Percentiles rank a stretch among this genome's conserved stretches.
These are phyloP conservation scores for Meteorus colon DNA, from an alignment of 2,888 invertebrate species.

Conservation along the genomic window DNA sequence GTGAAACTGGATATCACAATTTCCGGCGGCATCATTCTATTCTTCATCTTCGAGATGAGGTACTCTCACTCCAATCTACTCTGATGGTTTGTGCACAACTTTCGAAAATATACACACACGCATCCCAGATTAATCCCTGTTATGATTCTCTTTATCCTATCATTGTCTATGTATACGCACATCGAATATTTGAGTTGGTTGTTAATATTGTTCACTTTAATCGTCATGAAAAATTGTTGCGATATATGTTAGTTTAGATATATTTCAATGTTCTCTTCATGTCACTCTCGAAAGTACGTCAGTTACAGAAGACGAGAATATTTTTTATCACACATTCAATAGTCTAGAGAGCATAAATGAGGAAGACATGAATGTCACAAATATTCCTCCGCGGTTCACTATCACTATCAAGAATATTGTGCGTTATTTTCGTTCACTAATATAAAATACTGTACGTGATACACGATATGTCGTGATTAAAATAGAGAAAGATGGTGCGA, in stretches of 20 bases:
- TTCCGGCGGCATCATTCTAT: slow-evolving; percentile 27
- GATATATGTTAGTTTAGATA: neutral
- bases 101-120: slow-evolving; percentile 2
- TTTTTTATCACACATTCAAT: neutral
- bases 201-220: neutral
- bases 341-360: neutral
- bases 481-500: slow-evolving; percentile 27
- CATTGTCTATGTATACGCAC: neutral
- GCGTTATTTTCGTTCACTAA: neutral
- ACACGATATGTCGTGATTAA: neutral
- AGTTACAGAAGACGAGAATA: neutral
- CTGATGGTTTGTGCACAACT: neutral
- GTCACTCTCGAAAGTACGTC: neutral
- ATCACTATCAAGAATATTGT: neutral
- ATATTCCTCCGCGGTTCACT: neutral
- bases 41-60: neutral
- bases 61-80: neutral
- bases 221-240: neutral
- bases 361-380: neutral
- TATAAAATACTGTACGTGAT: neutral
- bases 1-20: slow-evolving; percentile 19
- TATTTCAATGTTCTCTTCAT: neutral
- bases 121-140: slow-evolving; percentile 19
- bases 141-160: neutral
- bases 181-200: neutral